Conservation (phyloP, 2,888 invertebrate genomes). For the Leptinotarsa tumamoca region DNA sequence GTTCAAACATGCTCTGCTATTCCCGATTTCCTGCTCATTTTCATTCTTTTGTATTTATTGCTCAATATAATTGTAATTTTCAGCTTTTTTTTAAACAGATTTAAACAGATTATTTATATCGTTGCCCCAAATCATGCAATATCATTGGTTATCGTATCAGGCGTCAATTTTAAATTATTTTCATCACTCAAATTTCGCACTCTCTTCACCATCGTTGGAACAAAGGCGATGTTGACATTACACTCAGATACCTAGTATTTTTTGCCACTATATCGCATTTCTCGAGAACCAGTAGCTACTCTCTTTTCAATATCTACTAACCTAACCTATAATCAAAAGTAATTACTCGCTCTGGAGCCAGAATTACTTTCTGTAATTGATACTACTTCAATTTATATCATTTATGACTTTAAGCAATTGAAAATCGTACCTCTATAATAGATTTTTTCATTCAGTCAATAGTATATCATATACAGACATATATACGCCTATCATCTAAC, state of each 20-base stretch:
- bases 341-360: not conserved
- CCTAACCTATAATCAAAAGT: slow-evolving; percentile 12
- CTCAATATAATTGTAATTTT: no score
- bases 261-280: not conserved
- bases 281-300: not conserved
- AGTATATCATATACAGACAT: slow-evolving; percentile 7
- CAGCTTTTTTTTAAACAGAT: no score
- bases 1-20: no score
- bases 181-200: not conserved
- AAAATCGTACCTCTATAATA: not conserved
- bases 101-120: no score
- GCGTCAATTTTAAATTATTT: no score
- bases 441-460: not conserved
- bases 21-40: no score
- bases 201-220: not conserved
- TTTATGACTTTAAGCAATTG: not conserved
- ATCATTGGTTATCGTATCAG: no score
- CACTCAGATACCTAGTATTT: not conserved
- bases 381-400: not conserved
- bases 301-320: not conserved
- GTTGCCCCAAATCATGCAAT: no score
- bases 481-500: not conserved
- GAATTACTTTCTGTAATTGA: slow-evolving; percentile 11
- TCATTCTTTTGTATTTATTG: no score
- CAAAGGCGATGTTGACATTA: no score